Evolutionary conservation across 2,888 invertebrate species (phyloP).

Genomic region (Seira musarum): DNA sequence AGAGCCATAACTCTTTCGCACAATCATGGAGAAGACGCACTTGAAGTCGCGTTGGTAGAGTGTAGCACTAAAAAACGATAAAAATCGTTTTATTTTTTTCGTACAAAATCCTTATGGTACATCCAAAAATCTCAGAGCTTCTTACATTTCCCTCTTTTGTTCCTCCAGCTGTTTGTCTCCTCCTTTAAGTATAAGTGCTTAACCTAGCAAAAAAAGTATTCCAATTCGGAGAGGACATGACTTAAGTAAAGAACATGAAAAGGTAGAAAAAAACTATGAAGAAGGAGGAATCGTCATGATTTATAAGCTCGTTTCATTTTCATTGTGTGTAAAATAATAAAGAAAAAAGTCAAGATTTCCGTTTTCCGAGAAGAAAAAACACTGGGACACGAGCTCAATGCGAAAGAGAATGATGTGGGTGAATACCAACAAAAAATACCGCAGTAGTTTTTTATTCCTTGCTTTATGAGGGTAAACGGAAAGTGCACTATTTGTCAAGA

Average conservation of each 20-base stretch:
- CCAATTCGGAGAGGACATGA: constrained; percentile 6
- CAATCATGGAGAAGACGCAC: constrained; percentile 1
- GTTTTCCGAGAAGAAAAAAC: too few species aligned
- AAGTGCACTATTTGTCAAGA: too few species aligned
- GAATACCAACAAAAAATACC: too few species aligned
- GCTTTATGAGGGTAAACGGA: too few species aligned
- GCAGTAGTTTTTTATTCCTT: too few species aligned
- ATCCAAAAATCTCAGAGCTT: background rate
- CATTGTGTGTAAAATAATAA: constrained; percentile 31
- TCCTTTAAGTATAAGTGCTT: background rate
- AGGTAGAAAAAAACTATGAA: constrained; percentile 11
- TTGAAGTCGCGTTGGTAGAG: constrained; percentile 9
- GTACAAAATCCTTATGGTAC: background rate
- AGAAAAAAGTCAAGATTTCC: constrained; percentile 7
- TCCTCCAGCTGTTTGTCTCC: background rate
- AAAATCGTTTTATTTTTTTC: constrained; percentile 32
- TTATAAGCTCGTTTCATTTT: constrained; percentile 21
- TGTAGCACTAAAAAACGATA: constrained; percentile 14
- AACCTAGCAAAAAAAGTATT: background rate
- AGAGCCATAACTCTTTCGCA: constrained; percentile 28
- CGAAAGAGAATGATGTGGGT: too few species aligned
- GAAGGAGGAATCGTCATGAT: constrained; percentile 32
- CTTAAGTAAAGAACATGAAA: constrained; percentile 31
- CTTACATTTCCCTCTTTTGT: background rate
- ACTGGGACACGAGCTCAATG: too few species aligned